These are phyloP conservation scores for Nicator chloris DNA, from an alignment of 2,113 vertebrate species.

Conservation along the genomic window DNA sequence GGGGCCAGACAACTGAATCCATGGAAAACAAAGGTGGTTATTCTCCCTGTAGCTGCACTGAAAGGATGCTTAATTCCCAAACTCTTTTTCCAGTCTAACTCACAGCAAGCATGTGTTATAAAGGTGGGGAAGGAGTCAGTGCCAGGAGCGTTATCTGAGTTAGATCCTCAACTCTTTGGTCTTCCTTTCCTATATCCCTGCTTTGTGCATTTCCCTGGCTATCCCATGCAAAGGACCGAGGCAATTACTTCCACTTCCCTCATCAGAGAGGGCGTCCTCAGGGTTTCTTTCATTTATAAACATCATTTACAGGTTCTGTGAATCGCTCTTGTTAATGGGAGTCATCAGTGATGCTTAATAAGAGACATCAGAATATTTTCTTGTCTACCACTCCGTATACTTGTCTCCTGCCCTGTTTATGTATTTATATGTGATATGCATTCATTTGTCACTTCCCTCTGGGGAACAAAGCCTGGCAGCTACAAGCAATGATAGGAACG, in stretches of 20 bases:
- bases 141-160: background rate
- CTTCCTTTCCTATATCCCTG: background rate
- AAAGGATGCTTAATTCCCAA: background rate
- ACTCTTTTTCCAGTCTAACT: background rate
- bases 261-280: background rate
- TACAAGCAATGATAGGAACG: background rate
- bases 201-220: background rate
- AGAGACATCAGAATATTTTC: background rate
- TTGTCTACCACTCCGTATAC: background rate
- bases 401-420: background rate
- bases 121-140: background rate
- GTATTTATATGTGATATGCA: background rate
- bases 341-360: background rate
- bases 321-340: background rate
- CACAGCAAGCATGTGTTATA: rapidly evolving
- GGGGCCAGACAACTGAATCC: background rate
- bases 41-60: background rate
- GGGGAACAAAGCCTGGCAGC: background rate
- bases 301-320: background rate
- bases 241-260: background rate
- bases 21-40: background rate
- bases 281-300: background rate
- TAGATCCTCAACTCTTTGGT: background rate
- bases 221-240: rapidly evolving
- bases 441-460: background rate